These are phyloP conservation scores for Aplodontia rufa DNA, from an alignment of 2,113 vertebrate species.

Conservation along the genomic window DNA sequence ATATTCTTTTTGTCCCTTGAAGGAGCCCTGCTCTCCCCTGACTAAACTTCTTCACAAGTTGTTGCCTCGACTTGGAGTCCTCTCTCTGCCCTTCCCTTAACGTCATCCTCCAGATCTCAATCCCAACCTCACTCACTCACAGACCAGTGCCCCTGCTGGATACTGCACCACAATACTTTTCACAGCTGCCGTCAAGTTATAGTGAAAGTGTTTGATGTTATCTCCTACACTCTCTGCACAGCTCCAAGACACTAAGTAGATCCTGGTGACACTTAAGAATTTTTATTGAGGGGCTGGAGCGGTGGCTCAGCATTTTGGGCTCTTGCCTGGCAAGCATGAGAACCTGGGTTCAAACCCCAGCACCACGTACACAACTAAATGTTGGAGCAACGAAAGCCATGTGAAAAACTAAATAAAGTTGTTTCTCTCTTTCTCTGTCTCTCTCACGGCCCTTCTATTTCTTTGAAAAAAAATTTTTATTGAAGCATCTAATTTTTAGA, in stretches of 20 bases:
- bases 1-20: neutral
- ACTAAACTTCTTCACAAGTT: neutral
- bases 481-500: neutral
- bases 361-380: no score
- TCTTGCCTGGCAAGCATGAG: no score
- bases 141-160: neutral
- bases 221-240: neutral
- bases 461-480: no score
- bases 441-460: no score
- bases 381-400: no score
- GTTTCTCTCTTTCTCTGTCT: no score
- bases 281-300: no score
- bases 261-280: neutral
- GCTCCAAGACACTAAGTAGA: neutral
- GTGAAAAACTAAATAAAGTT: no score
- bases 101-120: neutral
- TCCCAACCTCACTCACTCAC: neutral
- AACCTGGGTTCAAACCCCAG: no score
- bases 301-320: no score
- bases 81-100: neutral
- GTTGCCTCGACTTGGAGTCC: neutral
- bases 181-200: neutral
- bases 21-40: neutral
- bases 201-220: neutral
- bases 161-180: neutral